A percentile compares a stretch with the other conserved stretches of the same genome.
These are phyloP conservation scores for Falco novaeseelandiae DNA, from an alignment of 2,797 vertebrate species.

Conservation along the genomic window DNA sequence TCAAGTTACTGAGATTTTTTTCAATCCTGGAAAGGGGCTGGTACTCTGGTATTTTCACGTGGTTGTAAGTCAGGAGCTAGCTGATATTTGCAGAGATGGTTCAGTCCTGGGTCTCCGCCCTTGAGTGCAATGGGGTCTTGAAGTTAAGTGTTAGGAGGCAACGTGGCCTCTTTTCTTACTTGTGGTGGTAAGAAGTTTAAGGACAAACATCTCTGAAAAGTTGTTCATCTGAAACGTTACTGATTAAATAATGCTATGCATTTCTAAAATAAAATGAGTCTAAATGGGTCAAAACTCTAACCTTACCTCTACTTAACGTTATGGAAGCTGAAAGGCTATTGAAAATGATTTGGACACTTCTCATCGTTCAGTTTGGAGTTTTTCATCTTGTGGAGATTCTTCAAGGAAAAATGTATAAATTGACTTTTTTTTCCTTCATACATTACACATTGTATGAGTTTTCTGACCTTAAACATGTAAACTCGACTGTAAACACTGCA, in stretches of 20 bases:
- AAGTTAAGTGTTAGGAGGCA: not conserved
- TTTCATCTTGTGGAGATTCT: not conserved
- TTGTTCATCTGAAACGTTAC: not conserved
- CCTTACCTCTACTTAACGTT: not conserved
- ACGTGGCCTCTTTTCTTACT: not conserved
- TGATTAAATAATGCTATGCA: not conserved
- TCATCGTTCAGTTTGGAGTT: not conserved
- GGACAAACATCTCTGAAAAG: not conserved
- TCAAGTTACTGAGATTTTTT: not conserved
- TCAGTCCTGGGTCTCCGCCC: not conserved
- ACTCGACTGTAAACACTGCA: not conserved
- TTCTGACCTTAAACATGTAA: constrained; percentile 26
- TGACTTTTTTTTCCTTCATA: not conserved
- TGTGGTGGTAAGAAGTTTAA: not conserved
- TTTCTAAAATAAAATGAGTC: not conserved
- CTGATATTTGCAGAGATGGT: not conserved
- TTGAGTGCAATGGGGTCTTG: not conserved
- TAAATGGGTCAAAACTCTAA: not conserved
- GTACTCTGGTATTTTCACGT: not conserved
- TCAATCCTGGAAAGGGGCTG: not conserved
- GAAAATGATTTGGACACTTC: not conserved
- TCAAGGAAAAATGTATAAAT: not conserved
- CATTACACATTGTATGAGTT: not conserved
- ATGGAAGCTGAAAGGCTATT: not conserved
- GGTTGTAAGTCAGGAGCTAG: not conserved